Base-by-base conservation (phyloP, 1,140 invertebrate genomes). In the Chrysoperla carnea region DNA sequence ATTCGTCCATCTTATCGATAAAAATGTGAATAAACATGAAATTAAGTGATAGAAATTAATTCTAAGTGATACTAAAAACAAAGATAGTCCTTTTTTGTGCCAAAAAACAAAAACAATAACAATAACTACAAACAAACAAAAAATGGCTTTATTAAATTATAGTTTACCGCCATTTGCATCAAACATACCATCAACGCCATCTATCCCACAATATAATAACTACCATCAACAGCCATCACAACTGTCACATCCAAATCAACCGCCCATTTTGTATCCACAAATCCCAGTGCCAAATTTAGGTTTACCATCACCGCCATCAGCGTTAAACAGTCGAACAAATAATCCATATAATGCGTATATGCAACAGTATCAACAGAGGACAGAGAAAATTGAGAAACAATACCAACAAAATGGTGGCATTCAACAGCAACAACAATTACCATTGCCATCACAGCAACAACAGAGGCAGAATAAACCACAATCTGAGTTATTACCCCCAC, bases 391-490 rank as follows among this genome's bases (percentile, higher is more conserved):
- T 23, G 17, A 23, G 17, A 23, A 23, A 23, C 17, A 23, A 23
- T 23, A 23, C 5, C 17, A 23, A 23, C 7, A 43, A 3, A 23
- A 23, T 23, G 17, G 17, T 23, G 17, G 17, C 9, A 23, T 23
- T 23, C 17, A 31, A n/a, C 44, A 9, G 17, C 36, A 27, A 1
- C 15, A 33, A 8, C 17, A 37, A 31, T 15, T 14, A 6, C 36
- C 35, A n/a, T 13, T 13, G 36, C 8, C 4, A 41, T 36, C 31
- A 36, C 45, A 27, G 1, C 15, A 33, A 8, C 17, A 37, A 31
- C 23, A 14, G 35, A 37, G 36, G 27, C 46, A 49, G 29, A 43
- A 33, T 6, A 9, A 33, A 12, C 45, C 27, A 11, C 46, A 29
- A 39, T 36, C 36, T 12, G n/a, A 33, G 14, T 29, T 5, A 35